A percentile compares a stretch with the other conserved stretches of the same genome.
These are phyloP conservation scores for Gallinago solitaria DNA, from an alignment of 2,797 vertebrate species.

Conservation along the genomic window DNA sequence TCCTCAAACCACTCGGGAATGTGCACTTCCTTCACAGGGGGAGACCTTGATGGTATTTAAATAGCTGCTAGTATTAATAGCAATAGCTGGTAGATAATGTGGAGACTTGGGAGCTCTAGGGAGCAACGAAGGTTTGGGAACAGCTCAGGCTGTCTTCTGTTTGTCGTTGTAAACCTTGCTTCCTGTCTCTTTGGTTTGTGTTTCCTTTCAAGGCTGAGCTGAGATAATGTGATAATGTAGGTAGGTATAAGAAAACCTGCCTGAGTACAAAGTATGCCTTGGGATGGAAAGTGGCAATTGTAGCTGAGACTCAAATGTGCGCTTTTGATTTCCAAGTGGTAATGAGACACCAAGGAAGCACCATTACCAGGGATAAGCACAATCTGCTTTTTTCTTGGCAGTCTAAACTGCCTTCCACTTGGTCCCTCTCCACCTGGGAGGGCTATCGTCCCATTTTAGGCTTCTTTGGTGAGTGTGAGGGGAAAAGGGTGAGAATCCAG, in stretches of 20 bases:
- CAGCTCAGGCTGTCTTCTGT: background rate
- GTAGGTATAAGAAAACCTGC: background rate
- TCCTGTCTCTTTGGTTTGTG: background rate
- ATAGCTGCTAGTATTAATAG: constrained; percentile 39
- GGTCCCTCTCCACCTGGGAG: background rate
- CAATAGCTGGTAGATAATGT: background rate
- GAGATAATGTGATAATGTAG: background rate
- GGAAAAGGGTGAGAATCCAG: background rate
- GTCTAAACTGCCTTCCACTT: background rate
- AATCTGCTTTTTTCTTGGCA: background rate
- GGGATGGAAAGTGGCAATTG: background rate
- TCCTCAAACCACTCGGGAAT: background rate
- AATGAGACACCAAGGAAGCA: background rate
- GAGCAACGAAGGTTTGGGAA: constrained; percentile 14
- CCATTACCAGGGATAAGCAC: background rate
- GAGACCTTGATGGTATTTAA: constrained; percentile 31
- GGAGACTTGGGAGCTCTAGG: background rate
- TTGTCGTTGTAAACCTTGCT: background rate
- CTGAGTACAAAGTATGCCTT: background rate
- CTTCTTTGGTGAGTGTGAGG: background rate
- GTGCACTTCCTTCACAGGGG: background rate
- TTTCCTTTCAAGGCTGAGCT: constrained; percentile 7
- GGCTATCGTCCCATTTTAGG: background rate
- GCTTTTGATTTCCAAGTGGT: background rate
- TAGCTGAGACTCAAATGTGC: background rate